phyloP scores from a whole-genome alignment of 1,140 invertebrate species.

The Drosophila cardini region DNA sequence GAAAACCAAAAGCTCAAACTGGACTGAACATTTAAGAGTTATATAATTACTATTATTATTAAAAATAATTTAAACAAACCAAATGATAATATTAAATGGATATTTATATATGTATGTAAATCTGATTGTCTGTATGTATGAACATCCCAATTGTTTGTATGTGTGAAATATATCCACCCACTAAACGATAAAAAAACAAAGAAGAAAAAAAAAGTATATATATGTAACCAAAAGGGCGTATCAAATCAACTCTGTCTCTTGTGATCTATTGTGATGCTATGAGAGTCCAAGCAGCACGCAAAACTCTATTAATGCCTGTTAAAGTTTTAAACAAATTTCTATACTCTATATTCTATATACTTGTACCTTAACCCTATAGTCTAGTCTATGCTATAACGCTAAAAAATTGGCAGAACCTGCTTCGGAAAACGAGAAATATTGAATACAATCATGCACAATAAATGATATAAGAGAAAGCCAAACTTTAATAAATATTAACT shows the following conservation, averaged over 20 bases:
- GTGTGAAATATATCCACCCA: constrained; percentile 32
- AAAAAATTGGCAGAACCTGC: constrained; percentile 57
- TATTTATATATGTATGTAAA: constrained; percentile 69
- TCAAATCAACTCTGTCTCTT: constrained; percentile 79
- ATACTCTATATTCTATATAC: constrained; percentile 27
- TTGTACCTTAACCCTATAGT: constrained; percentile 36
- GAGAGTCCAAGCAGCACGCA: constrained; percentile 69
- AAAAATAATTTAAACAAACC: constrained; percentile 48
- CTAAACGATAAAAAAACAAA: constrained; percentile 14
- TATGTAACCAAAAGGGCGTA: constrained; percentile 29
- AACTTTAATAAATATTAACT: constrained; percentile 36
- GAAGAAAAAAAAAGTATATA: constrained; percentile 3
- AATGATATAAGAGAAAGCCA: constrained; percentile 65
- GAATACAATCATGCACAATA: constrained; percentile 81
- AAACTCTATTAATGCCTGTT: constrained; percentile 74
- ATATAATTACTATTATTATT: constrained; percentile 74
- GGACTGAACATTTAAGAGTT: constrained; percentile 82
- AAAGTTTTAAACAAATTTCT: constrained; percentile 77
- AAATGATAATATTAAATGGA: constrained; percentile 56
- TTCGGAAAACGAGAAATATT: constrained; percentile 47
- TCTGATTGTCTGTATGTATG: constrained; percentile 64
- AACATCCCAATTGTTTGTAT: constrained; percentile 39
- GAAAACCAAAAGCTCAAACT: constrained; percentile 81
- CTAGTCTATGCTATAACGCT: constrained; percentile 36
- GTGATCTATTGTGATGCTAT: constrained; percentile 81